phyloP scores from a whole-genome alignment of 1,140 invertebrate species.

The Drosophila rufa region DNA sequence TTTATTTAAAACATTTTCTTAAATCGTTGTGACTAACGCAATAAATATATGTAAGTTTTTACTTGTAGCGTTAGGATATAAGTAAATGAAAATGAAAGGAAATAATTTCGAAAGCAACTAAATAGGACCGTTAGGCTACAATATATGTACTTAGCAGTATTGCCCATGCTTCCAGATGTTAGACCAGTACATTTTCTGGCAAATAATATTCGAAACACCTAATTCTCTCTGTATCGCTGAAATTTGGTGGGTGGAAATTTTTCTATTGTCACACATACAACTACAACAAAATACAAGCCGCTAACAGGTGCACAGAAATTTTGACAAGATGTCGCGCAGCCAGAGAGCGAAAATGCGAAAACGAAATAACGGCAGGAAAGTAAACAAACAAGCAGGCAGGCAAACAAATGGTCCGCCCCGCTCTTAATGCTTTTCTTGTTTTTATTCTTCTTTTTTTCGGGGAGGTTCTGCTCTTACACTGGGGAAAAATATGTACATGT shows the following conservation, averaged over 20 bases:
- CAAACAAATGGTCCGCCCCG: constrained; percentile 30
- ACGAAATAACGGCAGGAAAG: constrained; percentile 53
- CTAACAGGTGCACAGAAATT: constrained; percentile 66
- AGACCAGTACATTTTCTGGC: background rate
- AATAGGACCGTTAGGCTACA: too few relatives aligned
- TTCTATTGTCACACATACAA: constrained; percentile 55
- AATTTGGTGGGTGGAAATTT: background rate
- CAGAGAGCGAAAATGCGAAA: constrained; percentile 24
- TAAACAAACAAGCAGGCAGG: constrained; percentile 47
- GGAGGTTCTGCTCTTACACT: constrained; percentile 11
- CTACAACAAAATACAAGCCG: constrained; percentile 62
- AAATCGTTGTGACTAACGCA: too few relatives aligned
- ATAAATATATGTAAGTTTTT: too few relatives aligned
- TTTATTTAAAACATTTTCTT: too few relatives aligned
- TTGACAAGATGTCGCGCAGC: constrained; percentile 14
- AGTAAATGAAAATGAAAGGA: too few relatives aligned
- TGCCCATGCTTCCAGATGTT: too few relatives aligned
- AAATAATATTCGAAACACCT: background rate
- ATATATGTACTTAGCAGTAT: too few relatives aligned
- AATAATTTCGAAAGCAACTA: too few relatives aligned
- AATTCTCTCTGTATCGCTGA: background rate
- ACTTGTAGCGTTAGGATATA: too few relatives aligned
- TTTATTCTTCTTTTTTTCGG: constrained; percentile 18
- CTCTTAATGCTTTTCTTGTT: constrained; percentile 28
- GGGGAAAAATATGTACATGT: background rate